A percentile compares a stretch with the other conserved stretches of the same genome.
Evolutionary conservation across 1,140 invertebrate species (phyloP).

Genomic region (Brachystomella parvula): DNA sequence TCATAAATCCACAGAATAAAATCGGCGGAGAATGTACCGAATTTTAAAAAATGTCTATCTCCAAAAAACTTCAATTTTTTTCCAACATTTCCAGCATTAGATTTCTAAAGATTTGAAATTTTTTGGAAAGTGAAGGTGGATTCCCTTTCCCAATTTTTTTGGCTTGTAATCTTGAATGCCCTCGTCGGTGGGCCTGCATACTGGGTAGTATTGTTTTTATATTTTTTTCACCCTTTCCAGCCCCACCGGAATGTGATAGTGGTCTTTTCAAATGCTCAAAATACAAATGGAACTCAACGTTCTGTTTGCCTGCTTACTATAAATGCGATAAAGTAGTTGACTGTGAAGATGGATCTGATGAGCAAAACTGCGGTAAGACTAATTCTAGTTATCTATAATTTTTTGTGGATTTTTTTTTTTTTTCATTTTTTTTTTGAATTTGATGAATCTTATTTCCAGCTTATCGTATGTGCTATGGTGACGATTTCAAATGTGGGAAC

Average conservation of each 20-base stretch:
- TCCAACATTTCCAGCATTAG: neutral
- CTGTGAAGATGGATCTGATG: slow-evolving; percentile 88
- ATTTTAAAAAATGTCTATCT: neutral
- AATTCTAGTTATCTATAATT: neutral
- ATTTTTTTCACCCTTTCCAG: slow-evolving; percentile 45
- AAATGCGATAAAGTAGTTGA: slow-evolving; percentile 87
- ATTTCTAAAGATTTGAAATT: neutral
- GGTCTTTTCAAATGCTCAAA: slow-evolving; percentile 71
- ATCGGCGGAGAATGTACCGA: neutral
- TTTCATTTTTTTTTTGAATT: neutral
- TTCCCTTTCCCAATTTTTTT: neutral
- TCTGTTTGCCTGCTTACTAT: slow-evolving; percentile 80
- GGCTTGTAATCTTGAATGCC: neutral
- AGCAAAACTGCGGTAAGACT: slow-evolving; percentile 85
- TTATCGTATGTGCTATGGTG: slow-evolving; percentile 72
- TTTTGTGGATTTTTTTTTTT: neutral
- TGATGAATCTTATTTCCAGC: slow-evolving; percentile 48
- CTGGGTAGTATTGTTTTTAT: neutral
- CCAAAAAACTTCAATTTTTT: neutral
- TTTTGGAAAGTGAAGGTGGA: neutral
- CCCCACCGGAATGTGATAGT: slow-evolving; percentile 77
- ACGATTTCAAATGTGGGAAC: slow-evolving; percentile 67
- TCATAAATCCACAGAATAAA: neutral
- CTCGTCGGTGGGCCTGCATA: neutral
- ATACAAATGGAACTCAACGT: slow-evolving; percentile 88